Evolutionary conservation across 2,888 invertebrate genomes (phyloP).

Genomic region (Hirtodrosophila confusa): DNA sequence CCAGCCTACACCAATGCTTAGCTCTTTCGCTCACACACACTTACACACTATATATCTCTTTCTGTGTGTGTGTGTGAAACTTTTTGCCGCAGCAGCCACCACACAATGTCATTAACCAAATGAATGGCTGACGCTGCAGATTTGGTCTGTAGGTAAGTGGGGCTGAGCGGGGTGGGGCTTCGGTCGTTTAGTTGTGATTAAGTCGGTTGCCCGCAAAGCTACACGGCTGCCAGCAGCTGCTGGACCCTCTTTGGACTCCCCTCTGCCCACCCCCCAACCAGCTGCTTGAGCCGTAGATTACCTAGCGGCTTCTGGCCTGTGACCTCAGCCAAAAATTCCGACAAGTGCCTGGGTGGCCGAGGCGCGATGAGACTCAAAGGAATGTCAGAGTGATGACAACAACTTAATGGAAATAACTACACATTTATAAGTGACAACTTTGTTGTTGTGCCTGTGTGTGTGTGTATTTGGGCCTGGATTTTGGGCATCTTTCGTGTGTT

Average conservation of each 20-base stretch:
- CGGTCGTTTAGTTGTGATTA: conserved; percentile 77
- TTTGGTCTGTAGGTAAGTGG: conserved; percentile 36
- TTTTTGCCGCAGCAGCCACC: conserved; percentile 75
- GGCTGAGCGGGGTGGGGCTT: conserved; percentile 5
- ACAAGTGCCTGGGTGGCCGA: conserved; percentile 45
- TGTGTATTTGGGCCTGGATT: conserved; percentile 10
- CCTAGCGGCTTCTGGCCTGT: conserved; percentile 50
- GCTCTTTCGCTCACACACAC: conserved; percentile 1
- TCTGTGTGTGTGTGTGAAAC: conserved; percentile 40
- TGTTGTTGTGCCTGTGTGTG: conserved; percentile 28
- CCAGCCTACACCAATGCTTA: background rate
- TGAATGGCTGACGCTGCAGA: conserved; percentile 79
- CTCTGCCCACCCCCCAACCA: background rate
- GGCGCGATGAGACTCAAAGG: conserved; percentile 67
- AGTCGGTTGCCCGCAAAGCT: conserved; percentile 60
- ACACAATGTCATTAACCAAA: conserved; percentile 80
- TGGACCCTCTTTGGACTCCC: conserved; percentile 18
- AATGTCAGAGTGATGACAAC: conserved; percentile 78
- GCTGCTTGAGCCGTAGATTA: conserved; percentile 54
- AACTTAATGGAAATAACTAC: conserved; percentile 79
- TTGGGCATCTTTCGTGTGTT: conserved; percentile 28
- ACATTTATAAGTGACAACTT: conserved; percentile 79
- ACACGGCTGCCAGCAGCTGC: background rate
- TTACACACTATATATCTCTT: background rate
- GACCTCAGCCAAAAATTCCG: conserved; percentile 53